Evolutionary conservation across 2,113 vertebrate species (phyloP), one percentile per base, ranked within the genome.

Genomic region (Pomatorhinus ruficollis): DNA sequence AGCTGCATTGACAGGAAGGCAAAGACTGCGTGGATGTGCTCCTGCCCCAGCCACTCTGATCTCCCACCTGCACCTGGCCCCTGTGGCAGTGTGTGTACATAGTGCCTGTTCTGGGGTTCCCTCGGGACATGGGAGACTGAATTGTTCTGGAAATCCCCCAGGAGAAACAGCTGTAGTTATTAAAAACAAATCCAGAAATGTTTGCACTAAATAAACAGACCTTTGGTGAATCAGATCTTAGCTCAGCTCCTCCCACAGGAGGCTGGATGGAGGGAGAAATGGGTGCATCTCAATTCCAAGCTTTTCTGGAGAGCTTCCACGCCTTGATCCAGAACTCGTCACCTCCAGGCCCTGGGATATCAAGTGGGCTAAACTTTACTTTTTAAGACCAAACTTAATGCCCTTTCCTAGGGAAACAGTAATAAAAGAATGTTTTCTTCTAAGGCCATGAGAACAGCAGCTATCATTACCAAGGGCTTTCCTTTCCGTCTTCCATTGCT

Each of bases 51-150:
- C 57, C 33, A 0, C 40, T 44, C 70, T 28, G 53, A 21, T 45
- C 28, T 33, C 0, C 78, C 15, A 15, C 31, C 42, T 82, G 19
- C 15, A 25, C 44, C 52, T 59, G 33, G 45, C 19, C 24, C 44
- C 49, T 7, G 61, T 6, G 61, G 72, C 74, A 25, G 21, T 0
- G 3, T 12, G 31, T 57, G 71, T 15, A 6, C 33, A 12, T 1
- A 0, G 2, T 20, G 35, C 25, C 52, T 61, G 15, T n/a, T 65
- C 18, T 0, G 12, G 11, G 35, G 5, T 9, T 85, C 74, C 44
- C 33, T 8, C 16, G 45, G 70, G 57, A 72, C 65, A 16, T 0
- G 1, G 74, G 81, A 64, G 72, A 53, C 0, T 0, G 37, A 39
- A 69, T 42, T 0, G 0, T 54, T 66, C 65, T 31, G 11, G 75